Evolutionary conservation across 37 sponge, comb jelly and placozoan genomes (phyloP), one percentile per base, ranked within the genome.

Genomic region (Halichondria panicea): DNA sequence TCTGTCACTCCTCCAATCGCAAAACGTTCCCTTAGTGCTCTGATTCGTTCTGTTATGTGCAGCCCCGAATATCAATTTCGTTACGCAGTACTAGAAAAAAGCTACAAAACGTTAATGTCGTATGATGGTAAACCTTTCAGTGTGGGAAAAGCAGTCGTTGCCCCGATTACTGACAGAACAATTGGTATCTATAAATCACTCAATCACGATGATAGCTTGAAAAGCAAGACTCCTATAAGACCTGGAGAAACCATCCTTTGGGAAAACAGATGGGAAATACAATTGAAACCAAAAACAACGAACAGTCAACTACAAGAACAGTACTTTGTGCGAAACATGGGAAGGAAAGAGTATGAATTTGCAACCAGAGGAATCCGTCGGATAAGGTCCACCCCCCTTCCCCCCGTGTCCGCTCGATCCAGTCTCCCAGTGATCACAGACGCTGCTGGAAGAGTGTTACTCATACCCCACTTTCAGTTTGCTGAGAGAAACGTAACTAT

Each of bases 381-480:
- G 40, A 58, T 76, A 35, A 33, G 68, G 18, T 34, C 71, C 0
- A 30, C 5, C 0, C 25, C 13, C 56, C 63, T 87, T 25, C 88
- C 88, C 6, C 83, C 75, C 19, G 31, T 39, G 19, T 28, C 37
- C 7, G 54, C 50, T n/a, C 39, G 92, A 32, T 73, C 70, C 15
- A 69, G 75, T 3, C 77, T 92, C 30, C 92, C 92, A 30, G 80
- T 86, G 1, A 74, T 92, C 18, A 71, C 69, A 3, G 81, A 82
- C 32, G 37, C 65, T 33, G 41, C 31, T 0, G 79, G 56, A 13
- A 71, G 55, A 11, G 67, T 82, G 31, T 79, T 82, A 2, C 40
- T 72, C 39, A 82, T 82, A 3, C 89, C 89, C 24, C 89, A 88
- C 68, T 82, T 82, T 61, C 50, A 64, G 45, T 69, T 67, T 9